Evolutionary conservation across 2,113 vertebrate genomes (phyloP).

Genomic region (Myiagra hebetior): DNA sequence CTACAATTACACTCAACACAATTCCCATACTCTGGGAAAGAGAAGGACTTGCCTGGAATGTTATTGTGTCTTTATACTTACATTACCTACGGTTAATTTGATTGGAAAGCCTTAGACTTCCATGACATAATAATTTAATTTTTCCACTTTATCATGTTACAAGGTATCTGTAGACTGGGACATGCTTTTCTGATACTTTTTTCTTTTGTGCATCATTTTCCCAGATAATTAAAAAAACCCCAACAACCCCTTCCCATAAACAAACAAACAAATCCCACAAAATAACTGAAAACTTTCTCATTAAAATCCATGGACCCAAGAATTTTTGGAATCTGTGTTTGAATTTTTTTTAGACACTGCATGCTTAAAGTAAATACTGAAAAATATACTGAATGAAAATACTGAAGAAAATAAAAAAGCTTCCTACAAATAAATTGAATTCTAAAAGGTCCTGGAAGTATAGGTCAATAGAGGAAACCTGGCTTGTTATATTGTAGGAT

Average conservation of each 20-base stretch:
- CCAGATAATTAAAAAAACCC: neutral
- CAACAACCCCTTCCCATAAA: neutral
- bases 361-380: neutral
- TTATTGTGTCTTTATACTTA: neutral
- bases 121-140: neutral
- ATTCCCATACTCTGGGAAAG: neutral
- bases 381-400: neutral
- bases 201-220: neutral
- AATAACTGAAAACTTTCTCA: neutral
- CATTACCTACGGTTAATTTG: neutral
- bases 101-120: neutral
- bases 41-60: neutral
- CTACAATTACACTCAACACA: neutral
- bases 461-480: neutral
- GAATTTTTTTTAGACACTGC: neutral
- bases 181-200: neutral
- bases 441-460: neutral
- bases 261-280: neutral
- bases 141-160: neutral
- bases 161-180: neutral
- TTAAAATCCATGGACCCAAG: neutral
- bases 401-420: neutral
- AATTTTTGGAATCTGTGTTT: neutral
- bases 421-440: neutral
- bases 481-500: neutral